Base-by-base conservation (phyloP, 2,888 invertebrate species). In the Drosophila quinaria region DNA sequence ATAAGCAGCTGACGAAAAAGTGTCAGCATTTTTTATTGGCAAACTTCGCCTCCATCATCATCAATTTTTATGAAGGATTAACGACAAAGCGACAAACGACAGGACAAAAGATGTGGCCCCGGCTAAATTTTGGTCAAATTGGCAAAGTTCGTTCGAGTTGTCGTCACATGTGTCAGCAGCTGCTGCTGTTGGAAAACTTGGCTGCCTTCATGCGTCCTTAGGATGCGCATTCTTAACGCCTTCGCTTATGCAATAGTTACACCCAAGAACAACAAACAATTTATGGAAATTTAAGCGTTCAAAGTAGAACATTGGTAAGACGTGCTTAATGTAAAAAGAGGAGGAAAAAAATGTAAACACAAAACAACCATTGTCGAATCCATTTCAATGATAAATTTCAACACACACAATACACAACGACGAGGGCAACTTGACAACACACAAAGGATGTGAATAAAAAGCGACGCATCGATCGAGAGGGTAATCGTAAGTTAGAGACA, bases 51-150 rank as follows among this genome's bases (percentile, higher is more conserved):
- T 68, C 67, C 74, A 89, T 86, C 78, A 85, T 87, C 85, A 89
- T 85, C 87, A 85, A 89, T 85, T 89, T 76, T 81, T 87, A 85
- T 85, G 89, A 87, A 84, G 85, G 87, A 89, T 85, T 85, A 84
- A 84, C 89, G 87, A 72, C 61, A 66, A 50, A 31, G 22, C 50
- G 59, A 41, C 59, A 59, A 15, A 31, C 19, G 59, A 17, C 60
- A 60, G 13, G 81, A 74, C 63, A 65, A 51, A 60, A 75, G 51
- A 56, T 62, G 56, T 41, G 68, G 35, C 50, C 44, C 49, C n/a
- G 56, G 31, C 19, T n/a, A 17, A 19, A 39, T 46, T 65, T 65
- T 71, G 78, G 77, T 76, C 80, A 78, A 78, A 78, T 78, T 78
- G 78, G 77, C 63, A 87, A 82, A 87, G 79, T 82, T 82, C 77